A percentile compares a stretch with the other conserved stretches of the same genome.
These are phyloP conservation scores for Pelusios castaneus DNA, from an alignment of 2,113 vertebrate species.

Conservation along the genomic window DNA sequence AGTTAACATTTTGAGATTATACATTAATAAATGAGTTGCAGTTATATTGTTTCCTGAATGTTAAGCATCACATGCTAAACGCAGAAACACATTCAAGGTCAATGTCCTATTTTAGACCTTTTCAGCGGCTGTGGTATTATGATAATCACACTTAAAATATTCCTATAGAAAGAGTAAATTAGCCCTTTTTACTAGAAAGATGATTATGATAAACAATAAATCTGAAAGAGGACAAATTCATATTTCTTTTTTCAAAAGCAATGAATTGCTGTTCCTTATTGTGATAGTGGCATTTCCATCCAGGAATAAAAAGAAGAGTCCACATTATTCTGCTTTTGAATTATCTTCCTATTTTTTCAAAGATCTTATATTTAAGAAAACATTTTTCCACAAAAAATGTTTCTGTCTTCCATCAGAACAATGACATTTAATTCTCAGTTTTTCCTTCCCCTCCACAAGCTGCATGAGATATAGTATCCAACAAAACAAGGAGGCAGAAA, in stretches of 20 bases:
- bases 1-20: slow-evolving; percentile 78
- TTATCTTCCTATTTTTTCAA: neutral
- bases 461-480: slow-evolving; percentile 41
- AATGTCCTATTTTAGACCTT: slow-evolving; percentile 81
- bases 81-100: slow-evolving; percentile 80
- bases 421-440: slow-evolving; percentile 8
- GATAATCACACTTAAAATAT: slow-evolving; percentile 85
- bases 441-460: neutral
- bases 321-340: neutral
- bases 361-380: neutral
- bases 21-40: slow-evolving; percentile 79
- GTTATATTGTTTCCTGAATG: slow-evolving; percentile 81
- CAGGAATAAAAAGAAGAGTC: slow-evolving; percentile 30
- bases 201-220: slow-evolving; percentile 82
- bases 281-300: slow-evolving; percentile 42
- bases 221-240: slow-evolving; percentile 67
- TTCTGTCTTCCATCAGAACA: neutral
- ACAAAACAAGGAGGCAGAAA: slow-evolving; percentile 23
- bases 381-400: neutral
- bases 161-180: slow-evolving; percentile 84
- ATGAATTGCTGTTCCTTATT: slow-evolving; percentile 63
- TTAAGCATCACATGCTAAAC: slow-evolving; percentile 77
- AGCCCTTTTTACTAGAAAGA: slow-evolving; percentile 81
- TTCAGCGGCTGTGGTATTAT: slow-evolving; percentile 82
- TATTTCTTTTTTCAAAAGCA: slow-evolving; percentile 50